Conservation (phyloP, 1,140 invertebrate genomes). For the Campoletis sonorensis region DNA sequence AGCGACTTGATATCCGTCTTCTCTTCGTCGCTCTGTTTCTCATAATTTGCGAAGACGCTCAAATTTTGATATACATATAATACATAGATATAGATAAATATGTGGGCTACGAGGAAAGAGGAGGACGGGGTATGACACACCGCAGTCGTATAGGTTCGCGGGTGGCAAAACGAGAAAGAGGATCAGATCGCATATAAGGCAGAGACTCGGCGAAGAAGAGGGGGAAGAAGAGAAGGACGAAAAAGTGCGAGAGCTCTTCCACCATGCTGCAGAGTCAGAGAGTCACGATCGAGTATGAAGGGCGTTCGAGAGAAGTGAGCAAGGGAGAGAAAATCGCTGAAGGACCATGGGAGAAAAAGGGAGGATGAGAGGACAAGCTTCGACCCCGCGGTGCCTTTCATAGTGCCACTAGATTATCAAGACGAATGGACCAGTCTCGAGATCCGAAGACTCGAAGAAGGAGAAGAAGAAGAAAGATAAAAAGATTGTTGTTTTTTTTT, state of each 20-base stretch:
- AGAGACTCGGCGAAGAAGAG: constrained; percentile 4
- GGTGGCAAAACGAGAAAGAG: constrained; percentile 42
- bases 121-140: constrained; percentile 1
- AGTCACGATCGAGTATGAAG: constrained; percentile 30
- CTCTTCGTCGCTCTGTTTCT: not conserved
- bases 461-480: constrained; percentile 27
- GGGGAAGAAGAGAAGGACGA: constrained; percentile 14
- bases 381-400: constrained; percentile 55
- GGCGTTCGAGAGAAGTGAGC: not conserved
- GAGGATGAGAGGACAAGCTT: constrained; percentile 40
- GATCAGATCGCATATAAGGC: constrained; percentile 12
- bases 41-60: not conserved
- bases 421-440: constrained; percentile 54
- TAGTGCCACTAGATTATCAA: constrained; percentile 57
- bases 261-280: constrained; percentile 8
- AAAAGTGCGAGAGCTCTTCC: not conserved
- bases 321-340: constrained; percentile 36
- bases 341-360: constrained; percentile 16
- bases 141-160: constrained; percentile 29
- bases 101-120: not conserved
- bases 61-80: too few species aligned
- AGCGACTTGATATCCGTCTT: not conserved
- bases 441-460: constrained; percentile 40
- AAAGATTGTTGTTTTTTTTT: too few species aligned
- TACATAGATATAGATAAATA: not conserved